These are phyloP conservation scores for Kradibia gibbosae DNA, from an alignment of 1,140 invertebrate genomes.

Conservation along the genomic window DNA sequence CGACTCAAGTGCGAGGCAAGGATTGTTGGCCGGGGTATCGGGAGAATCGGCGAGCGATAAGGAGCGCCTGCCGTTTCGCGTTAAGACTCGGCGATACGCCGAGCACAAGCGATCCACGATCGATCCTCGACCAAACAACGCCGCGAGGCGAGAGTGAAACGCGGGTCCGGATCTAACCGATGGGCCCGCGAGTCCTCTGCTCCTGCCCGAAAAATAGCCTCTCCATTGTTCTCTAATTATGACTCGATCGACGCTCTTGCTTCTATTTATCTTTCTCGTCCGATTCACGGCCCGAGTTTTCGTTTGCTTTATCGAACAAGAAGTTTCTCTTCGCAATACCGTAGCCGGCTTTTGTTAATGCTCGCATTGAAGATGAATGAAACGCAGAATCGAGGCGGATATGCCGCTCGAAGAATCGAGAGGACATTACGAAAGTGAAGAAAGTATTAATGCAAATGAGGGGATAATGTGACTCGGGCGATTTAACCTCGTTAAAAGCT, in stretches of 20 bases:
- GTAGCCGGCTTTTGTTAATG: too few relatives aligned
- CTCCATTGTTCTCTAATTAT: not conserved
- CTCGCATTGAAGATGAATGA: not conserved
- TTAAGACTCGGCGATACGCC: too few relatives aligned
- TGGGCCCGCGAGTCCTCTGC: slow-evolving; percentile 44
- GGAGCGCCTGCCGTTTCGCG: too few relatives aligned
- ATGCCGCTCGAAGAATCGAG: not conserved
- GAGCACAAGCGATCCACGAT: too few relatives aligned
- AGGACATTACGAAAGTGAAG: not conserved
- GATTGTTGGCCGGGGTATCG: too few relatives aligned
- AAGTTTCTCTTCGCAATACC: too few relatives aligned
- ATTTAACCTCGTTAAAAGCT: not conserved
- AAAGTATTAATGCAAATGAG: not conserved
- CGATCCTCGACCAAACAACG: too few relatives aligned
- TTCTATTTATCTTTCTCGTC: not conserved
- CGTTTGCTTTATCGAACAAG: not conserved
- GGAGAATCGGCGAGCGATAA: too few relatives aligned
- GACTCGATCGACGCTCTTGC: not conserved
- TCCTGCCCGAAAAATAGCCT: slow-evolving; percentile 31
- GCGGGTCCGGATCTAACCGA: slow-evolving; percentile 45
- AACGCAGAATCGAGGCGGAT: not conserved
- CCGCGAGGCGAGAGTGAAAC: slow-evolving; percentile 39
- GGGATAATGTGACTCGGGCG: not conserved
- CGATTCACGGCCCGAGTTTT: not conserved
- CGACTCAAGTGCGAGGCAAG: too few relatives aligned